Base-by-base conservation (phyloP, 2,113 vertebrate genomes). In the Antigone vipio region DNA sequence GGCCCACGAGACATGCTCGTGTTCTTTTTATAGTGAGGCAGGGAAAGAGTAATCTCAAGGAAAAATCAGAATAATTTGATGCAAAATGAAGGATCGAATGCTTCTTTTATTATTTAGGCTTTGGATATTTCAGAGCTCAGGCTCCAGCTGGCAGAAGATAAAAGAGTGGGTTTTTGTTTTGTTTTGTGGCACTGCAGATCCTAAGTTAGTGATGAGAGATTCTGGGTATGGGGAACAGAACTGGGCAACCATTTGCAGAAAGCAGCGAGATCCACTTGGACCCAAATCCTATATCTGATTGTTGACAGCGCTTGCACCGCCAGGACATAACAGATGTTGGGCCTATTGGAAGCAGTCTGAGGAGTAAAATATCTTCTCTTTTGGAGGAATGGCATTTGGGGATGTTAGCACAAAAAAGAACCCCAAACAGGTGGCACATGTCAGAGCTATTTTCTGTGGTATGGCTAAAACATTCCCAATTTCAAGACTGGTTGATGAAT, bases 81-180 rank as follows among this genome's bases (percentile, higher is more conserved):
- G 69, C 50, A 94, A 85, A 85, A 78, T 72, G 53, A 94, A 76
- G 59, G 59, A 55, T 8, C 89, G 80, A 87, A 79, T 49, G 34
- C 35, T 82, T 87, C 64, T 82, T 91, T 75, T 64, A 93, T 96
- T 92, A 50, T 85, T 91, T 92, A 69, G 20, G 32, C 73, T 87
- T 87, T 73, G 73, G 62, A 62, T 92, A 92, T 92, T 93, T 86
- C 50, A 84, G 50, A 87, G 69, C 89, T 82, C 56, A 81, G 77
- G 66, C 87, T 95, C 81, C 95, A 96, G 92, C 88, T 97, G 92
- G 93, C 88, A 93, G 67, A 59, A 88, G 19, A 82, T 59, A 93
- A 91, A 92, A 82, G 91, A 94, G 87, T 89, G 66, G 77, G 62
- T 9, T 94, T 96, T 75, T 78, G 74, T 89, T 92, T 86, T 85